phyloP scores from a whole-genome alignment of 2,113 vertebrate genomes.

The Labeo catla region DNA sequence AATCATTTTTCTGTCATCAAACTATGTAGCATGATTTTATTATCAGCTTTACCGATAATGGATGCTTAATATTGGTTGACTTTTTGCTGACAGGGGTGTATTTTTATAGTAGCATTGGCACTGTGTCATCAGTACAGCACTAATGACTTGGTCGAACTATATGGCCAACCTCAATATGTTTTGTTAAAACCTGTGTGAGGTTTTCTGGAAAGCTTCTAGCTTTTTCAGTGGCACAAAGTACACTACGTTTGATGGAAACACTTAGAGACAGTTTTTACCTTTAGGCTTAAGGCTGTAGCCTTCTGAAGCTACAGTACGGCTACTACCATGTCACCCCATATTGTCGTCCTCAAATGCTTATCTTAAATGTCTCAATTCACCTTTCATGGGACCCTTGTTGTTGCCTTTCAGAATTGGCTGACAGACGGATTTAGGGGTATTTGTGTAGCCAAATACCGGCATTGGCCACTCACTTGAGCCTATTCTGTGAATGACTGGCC shows the following conservation, averaged over 20 bases:
- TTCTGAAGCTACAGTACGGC: not conserved
- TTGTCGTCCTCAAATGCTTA: slow-evolving; percentile 24
- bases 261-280: slow-evolving; percentile 31
- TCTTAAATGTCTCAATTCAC: slow-evolving; percentile 42
- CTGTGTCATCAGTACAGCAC: slow-evolving; percentile 34
- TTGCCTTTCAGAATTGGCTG: slow-evolving; percentile 30
- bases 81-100: slow-evolving; percentile 29
- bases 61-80: slow-evolving; percentile 15
- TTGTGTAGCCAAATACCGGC: slow-evolving; percentile 32
- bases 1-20: not conserved
- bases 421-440: slow-evolving; percentile 45
- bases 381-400: slow-evolving; percentile 17
- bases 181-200: not conserved
- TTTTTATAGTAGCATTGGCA: slow-evolving; percentile 19
- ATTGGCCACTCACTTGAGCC: slow-evolving; percentile 39
- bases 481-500: slow-evolving; percentile 37
- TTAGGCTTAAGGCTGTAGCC: slow-evolving; percentile 8
- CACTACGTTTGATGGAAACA: slow-evolving; percentile 25
- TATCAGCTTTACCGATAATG: slow-evolving; percentile 9
- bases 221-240: not conserved
- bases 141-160: slow-evolving; percentile 25
- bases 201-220: not conserved
- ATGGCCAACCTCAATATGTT: slow-evolving; percentile 8
- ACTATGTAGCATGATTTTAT: not conserved
- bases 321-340: not conserved